Evolutionary conservation across 2,888 invertebrate species (phyloP).

Genomic region (Mimas tiliae): DNA sequence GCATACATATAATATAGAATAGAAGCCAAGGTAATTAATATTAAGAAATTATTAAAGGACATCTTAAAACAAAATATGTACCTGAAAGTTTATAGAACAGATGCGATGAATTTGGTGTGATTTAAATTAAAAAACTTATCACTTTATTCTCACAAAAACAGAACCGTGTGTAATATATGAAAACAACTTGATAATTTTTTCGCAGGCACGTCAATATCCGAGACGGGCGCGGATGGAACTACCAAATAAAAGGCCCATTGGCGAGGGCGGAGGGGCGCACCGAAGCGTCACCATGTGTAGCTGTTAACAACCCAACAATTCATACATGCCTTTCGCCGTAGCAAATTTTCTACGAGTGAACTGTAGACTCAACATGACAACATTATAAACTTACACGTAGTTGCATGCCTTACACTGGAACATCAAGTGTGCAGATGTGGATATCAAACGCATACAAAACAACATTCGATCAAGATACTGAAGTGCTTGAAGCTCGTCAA

Average conservation of each 20-base stretch:
- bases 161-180: conserved; percentile 33
- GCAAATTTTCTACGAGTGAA: conserved; percentile 49
- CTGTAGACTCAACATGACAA: conserved; percentile 55
- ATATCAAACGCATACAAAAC: conserved; percentile 47
- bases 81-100: conserved; percentile 59
- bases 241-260: conserved; percentile 59
- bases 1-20: neutral
- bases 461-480: conserved; percentile 50
- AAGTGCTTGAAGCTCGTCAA: conserved; percentile 14
- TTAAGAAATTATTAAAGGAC: neutral
- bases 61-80: conserved; percentile 31
- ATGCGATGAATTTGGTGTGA: conserved; percentile 35
- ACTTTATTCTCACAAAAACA: conserved; percentile 38
- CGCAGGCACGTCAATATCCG: conserved; percentile 61
- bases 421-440: conserved; percentile 62
- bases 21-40: neutral
- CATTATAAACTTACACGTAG: conserved; percentile 51
- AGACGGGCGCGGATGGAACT: conserved; percentile 69
- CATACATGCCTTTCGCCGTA: conserved; percentile 59
- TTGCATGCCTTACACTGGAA: conserved; percentile 54
- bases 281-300: conserved; percentile 64
- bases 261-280: conserved; percentile 66
- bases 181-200: conserved; percentile 38
- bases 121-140: conserved; percentile 27
- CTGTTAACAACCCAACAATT: conserved; percentile 56